Evolutionary conservation across 1,140 invertebrate genomes (phyloP).

Genomic region (Paraescarpia echinospica): DNA sequence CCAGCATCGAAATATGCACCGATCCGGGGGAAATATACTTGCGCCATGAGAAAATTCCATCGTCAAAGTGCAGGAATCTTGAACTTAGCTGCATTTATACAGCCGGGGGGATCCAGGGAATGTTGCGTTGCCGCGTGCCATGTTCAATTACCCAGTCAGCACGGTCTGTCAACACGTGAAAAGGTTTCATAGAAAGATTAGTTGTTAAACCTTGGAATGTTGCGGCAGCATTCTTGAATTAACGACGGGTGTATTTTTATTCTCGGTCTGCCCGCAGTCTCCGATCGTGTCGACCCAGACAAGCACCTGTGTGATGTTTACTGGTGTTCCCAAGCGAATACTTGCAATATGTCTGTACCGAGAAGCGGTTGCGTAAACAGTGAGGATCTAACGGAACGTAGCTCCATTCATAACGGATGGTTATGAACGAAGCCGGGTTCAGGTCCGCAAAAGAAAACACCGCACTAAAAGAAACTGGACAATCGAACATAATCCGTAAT

Average conservation of each 20-base stretch:
- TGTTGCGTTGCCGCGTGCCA: too few species aligned
- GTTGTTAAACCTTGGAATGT: not conserved
- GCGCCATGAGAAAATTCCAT: too few species aligned
- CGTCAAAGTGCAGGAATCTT: not conserved
- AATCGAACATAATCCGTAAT: too few species aligned
- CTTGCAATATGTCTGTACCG: not conserved
- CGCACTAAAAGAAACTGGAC: too few species aligned
- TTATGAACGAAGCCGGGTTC: too few species aligned
- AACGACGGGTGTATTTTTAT: not conserved
- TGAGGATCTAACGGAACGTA: too few species aligned
- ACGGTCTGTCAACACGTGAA: too few species aligned
- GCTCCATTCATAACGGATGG: too few species aligned
- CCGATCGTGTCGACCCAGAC: not conserved
- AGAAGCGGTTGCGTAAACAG: not conserved
- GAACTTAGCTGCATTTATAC: not conserved
- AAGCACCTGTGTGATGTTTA: not conserved
- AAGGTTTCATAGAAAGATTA: not conserved
- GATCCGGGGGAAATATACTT: too few species aligned
- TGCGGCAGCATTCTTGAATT: not conserved
- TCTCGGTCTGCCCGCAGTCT: not conserved
- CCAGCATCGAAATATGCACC: too few species aligned
- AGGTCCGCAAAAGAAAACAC: too few species aligned
- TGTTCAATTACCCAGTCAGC: too few species aligned
- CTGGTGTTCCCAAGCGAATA: not conserved
- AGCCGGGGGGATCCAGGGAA: not conserved